Base-by-base conservation (phyloP, 2,888 invertebrate species). In the Ecliptopera silaceata region DNA sequence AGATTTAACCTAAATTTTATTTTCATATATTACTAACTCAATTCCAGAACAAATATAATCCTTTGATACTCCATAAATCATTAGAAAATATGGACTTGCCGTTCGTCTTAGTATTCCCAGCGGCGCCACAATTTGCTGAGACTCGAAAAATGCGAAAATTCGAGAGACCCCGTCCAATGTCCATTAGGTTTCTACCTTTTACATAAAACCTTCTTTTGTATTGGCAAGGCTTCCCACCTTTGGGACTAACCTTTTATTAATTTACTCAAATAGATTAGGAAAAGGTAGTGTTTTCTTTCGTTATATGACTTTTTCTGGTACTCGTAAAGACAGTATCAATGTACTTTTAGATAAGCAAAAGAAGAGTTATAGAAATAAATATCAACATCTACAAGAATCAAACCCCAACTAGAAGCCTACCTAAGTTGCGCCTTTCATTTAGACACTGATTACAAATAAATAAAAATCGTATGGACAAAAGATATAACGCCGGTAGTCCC, bases 171-270 rank as follows among this genome's bases (percentile, higher is more conserved):
- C 8, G 6, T 13, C 29, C 29, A 22, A 39, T 43, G 46, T 51
- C 46, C 43, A 56, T 57, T 56, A 53, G 26, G 6, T 41, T n/a
- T n/a, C n/a, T n/a, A 50, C 34, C 46, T 47, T 29, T 11, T 44
- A 18, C 39, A 20, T 43, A 51, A 17, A 43, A 22, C 54, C 50
- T 54, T 31, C 12, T 47, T 34, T 41, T 54, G 38, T 54, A 49
- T 42, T 38, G 50, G 43, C 39, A 39, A 52, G 50, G 42, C 17
- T 50, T 50, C 38, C 43, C 38, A 46, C 59, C 54, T 38, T 29
- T 50, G 54, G 50, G 59, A 59, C 38, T 11, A 18, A 36, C 18
- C 49, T 26, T 36, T 54, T 59, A 55, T 59, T 59, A 59, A 59
- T 59, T 51, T 59, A 15, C 31, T 32, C 12, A 13, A 22, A 50